Evolutionary conservation across 2,113 vertebrate species (phyloP), one percentile per base, ranked within the genome.

Genomic region (Anas platyrhynchos): DNA sequence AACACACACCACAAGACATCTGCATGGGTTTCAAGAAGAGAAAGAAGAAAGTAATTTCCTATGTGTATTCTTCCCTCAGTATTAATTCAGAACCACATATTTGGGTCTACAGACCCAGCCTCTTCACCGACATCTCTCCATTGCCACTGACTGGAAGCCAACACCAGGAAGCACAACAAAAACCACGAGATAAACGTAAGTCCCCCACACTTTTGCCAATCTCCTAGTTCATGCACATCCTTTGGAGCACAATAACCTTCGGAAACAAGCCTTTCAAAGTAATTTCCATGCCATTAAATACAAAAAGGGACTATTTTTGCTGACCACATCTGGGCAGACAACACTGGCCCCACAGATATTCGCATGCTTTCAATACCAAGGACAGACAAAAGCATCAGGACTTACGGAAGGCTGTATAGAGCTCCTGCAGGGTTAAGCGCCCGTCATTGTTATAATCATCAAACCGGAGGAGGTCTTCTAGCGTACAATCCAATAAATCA

Each of bases 391-490:
- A 32, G 13, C 92, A 26, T 14, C 2, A 5, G 46, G 61, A 99
- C 99, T 99, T 97, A 99, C 99, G 99, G 97, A 99, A 99, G 66
- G 99, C 99, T 1, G 98, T 99, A 95, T 98, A 99, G 96, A 99
- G 98, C 97, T 99, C 99, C 11, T 97, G 98, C 44, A 99, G 98
- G 26, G 98, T 99, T 89, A 99, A 98, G 86, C 79, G 98, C 4
- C 98, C 97, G 0, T 99, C 99, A 0, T 97, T 98, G 96, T 99
- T 98, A 97, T 99, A 99, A 96, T 99, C 99, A 16, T 99, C 99
- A 32, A 99, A 99, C 3, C 96, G 98, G n/a, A 99, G 98, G 80
- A 99, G 98, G 95, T 99, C 98, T 38, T 98, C 97, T 18, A 98
- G 98, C 2, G 98, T 98, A 95, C 99, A 99, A 26, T 98, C 98